These are phyloP conservation scores for Melanogrammus aeglefinus DNA, from an alignment of 2,797 vertebrate genomes.

Conservation along the genomic window DNA sequence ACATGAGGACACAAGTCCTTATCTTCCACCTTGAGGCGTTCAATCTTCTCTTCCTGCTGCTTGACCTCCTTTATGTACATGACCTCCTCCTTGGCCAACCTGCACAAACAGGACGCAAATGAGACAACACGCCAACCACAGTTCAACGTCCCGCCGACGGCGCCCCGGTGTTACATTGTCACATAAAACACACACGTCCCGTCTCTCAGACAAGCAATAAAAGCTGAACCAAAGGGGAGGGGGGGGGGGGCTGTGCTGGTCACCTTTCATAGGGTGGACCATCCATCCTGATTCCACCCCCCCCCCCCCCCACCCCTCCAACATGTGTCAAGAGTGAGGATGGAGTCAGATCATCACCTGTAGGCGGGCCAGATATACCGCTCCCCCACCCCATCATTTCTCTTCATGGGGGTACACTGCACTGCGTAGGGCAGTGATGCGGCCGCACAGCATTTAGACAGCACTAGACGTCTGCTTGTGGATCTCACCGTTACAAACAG, in stretches of 20 bases:
- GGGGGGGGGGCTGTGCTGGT: slow-evolving; percentile 43
- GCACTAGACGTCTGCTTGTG: too few species aligned
- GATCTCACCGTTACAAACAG: too few species aligned
- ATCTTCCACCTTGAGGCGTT: slow-evolving; percentile 85
- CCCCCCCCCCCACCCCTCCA: background rate
- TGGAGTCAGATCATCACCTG: slow-evolving; percentile 55
- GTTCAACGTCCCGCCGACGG: slow-evolving; percentile 19
- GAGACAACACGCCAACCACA: slow-evolving; percentile 9
- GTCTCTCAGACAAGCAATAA: slow-evolving; percentile 45
- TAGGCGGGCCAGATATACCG: slow-evolving; percentile 66
- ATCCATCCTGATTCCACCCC: slow-evolving; percentile 52
- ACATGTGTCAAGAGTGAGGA: slow-evolving; percentile 44
- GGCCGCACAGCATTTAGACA: too few species aligned
- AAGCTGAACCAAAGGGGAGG: slow-evolving; percentile 24
- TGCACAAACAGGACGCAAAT: slow-evolving; percentile 46
- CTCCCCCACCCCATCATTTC: slow-evolving; percentile 66
- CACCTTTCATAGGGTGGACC: slow-evolving; percentile 46
- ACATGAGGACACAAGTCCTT: slow-evolving; percentile 76
- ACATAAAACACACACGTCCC: background rate
- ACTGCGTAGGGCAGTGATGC: too few species aligned
- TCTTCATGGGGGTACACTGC: slow-evolving; percentile 57
- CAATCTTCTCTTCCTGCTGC: slow-evolving; percentile 89
- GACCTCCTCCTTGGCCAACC: slow-evolving; percentile 87
- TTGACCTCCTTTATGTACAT: slow-evolving; percentile 88
- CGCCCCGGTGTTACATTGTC: background rate